Evolutionary conservation across 2,888 invertebrate genomes (phyloP).

Genomic region (Tipula helvola): DNA sequence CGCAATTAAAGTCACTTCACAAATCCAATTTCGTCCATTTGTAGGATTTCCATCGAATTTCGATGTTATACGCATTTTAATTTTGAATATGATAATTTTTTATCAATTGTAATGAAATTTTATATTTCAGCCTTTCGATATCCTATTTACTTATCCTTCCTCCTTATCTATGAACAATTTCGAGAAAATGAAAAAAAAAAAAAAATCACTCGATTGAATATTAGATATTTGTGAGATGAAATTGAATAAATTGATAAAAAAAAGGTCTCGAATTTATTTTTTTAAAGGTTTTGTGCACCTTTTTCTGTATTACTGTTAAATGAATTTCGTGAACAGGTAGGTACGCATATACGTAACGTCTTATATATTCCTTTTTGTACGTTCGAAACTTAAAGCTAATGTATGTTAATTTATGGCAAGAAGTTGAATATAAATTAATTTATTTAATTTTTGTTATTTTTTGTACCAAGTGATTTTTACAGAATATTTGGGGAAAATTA

Average conservation of each 20-base stretch:
- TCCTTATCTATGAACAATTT: not conserved
- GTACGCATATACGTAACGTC: not conserved
- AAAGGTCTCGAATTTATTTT: not conserved
- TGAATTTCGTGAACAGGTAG: not conserved
- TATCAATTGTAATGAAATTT: not conserved
- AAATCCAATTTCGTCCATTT: not conserved
- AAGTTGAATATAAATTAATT: not conserved
- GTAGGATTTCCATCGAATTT: not conserved
- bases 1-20: not conserved
- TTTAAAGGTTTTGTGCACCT: not conserved
- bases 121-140: not conserved
- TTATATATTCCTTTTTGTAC: not conserved
- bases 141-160: not conserved
- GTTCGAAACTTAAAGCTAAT: not conserved
- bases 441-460: not conserved
- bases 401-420: not conserved
- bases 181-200: not conserved
- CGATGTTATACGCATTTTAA: not conserved
- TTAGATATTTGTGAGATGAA: not conserved
- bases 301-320: not conserved
- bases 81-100: not conserved
- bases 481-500: not conserved
- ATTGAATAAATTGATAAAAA: not conserved
- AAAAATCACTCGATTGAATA: not conserved
- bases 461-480: not conserved